Evolutionary conservation across 2,888 invertebrate species (phyloP).

Genomic region (Hydropsyche betteni): DNA sequence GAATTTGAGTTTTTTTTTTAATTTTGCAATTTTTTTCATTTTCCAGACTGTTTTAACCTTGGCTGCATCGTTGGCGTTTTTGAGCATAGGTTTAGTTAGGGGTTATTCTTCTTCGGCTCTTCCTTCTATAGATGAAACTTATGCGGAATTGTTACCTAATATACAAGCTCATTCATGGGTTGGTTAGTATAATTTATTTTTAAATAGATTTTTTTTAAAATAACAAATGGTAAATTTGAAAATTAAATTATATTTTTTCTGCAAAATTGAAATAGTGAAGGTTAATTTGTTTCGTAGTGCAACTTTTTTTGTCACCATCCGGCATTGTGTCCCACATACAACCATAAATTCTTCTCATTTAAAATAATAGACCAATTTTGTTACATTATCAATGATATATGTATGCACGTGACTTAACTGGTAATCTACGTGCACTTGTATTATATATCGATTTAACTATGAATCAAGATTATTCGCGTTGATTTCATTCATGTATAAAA

Average conservation of each 20-base stretch:
- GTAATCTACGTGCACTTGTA: no score
- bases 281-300: neutral
- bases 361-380: conserved; percentile 26
- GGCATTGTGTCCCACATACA: neutral
- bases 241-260: neutral
- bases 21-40: neutral
- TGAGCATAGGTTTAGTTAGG: conserved; percentile 68
- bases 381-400: conserved; percentile 1
- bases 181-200: conserved; percentile 57
- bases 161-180: conserved; percentile 68
- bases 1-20: no score
- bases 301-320: conserved; percentile 5
- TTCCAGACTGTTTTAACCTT: conserved; percentile 67
- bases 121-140: conserved; percentile 63
- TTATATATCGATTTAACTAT: no score
- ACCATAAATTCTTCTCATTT: conserved; percentile 6
- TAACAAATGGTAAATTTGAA: neutral
- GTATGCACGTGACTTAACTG: no score
- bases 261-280: neutral
- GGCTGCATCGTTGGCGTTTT: conserved; percentile 67
- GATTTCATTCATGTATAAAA: no score
- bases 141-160: conserved; percentile 61
- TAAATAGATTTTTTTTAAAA: conserved; percentile 24
- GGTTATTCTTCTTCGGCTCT: conserved; percentile 70
- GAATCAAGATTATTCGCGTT: no score